Base-by-base conservation (phyloP, 2,797 vertebrate genomes). In the Phalloptychus januarius region DNA sequence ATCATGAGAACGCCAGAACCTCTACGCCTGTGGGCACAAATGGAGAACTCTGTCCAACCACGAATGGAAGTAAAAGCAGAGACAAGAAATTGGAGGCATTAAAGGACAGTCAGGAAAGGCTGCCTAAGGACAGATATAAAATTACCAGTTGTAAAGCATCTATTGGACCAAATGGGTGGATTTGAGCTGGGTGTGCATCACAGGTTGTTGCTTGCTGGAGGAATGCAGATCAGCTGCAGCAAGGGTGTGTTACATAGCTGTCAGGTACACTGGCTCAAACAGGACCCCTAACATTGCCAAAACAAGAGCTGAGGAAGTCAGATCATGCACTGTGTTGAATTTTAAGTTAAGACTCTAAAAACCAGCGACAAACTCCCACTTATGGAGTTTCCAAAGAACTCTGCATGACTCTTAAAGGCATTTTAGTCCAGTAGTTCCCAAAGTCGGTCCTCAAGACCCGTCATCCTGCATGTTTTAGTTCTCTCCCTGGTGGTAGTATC, bases 191-290 rank as follows among this genome's bases (percentile, higher is more conserved):
- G 77, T 56, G 20, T 7, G n/a, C 4, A 28, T 46, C 44, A n/a
- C 90, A 87, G 50, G 92, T 83, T 46, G 52, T 48, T 76, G 79
- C 93, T 36, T 77, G 93, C 80, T 81, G 58, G 23, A 88, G 80
- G 91, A 93, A 92, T 91, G 86, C 12, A 61, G 63, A 58, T 74
- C 65, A 56, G 67, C 50, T 71, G n/a, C 54, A 46, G 38, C 3
- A 70, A 67, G 78, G 73, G 85, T 70, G 84, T 77, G 88, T 75
- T 78, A 71, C 50, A 76, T 13, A 76, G 71, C 12, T 72, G 25
- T 78, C 75, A 78, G 72, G 40, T 71, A 44, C n/a, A 67, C 11
- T 16, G 71, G 50, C 56, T 74, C 6, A 58, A 28, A 77, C 58
- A 44, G 0, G 28, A 77, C 36, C 31, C 76, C 75, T 50, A 85